Conservation (phyloP, 2,797 vertebrate species). For the Lophotriccus pileatus region DNA sequence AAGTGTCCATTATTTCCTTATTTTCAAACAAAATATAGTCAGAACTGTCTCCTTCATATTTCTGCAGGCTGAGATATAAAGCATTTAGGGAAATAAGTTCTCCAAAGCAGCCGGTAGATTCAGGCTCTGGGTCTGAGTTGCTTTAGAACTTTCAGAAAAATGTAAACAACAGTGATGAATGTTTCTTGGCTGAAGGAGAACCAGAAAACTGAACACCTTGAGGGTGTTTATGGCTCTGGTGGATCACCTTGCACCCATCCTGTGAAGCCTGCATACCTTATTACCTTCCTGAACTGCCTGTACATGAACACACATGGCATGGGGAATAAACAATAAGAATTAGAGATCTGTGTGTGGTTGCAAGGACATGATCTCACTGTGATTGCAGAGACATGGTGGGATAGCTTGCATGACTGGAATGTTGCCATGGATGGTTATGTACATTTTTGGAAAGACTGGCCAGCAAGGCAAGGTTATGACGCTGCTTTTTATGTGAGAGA, state of each 20-base stretch:
- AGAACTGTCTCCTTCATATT: neutral
- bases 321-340: neutral
- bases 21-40: neutral
- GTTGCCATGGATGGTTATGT: neutral
- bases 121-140: neutral
- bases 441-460: neutral
- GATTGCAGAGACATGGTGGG: neutral
- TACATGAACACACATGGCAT: neutral
- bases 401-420: neutral
- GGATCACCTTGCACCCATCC: neutral
- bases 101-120: neutral
- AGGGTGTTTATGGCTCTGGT: neutral
- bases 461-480: neutral
- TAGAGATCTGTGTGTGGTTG: neutral
- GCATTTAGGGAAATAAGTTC: neutral
- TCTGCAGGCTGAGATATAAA: neutral
- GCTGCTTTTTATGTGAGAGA: neutral
- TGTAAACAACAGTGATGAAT: fast-evolving
- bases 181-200: neutral
- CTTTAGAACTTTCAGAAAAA: neutral
- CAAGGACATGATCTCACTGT: neutral
- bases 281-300: neutral
- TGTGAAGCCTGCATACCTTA: neutral
- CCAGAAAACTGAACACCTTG: neutral
- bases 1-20: neutral